Base-by-base conservation (phyloP, 2,113 vertebrate genomes). In the Pontoporia blainvillei region DNA sequence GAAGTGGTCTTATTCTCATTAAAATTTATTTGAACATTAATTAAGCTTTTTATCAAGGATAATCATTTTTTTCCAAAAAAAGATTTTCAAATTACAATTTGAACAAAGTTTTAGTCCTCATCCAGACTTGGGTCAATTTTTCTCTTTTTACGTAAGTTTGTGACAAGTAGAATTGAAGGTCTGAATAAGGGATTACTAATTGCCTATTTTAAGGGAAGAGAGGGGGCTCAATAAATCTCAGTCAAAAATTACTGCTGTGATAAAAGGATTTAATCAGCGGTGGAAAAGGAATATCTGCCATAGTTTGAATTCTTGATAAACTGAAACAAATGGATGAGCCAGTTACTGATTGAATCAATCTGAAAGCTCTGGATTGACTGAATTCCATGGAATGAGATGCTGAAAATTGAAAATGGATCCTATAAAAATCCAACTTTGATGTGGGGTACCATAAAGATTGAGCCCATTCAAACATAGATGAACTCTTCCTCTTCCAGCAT, bases 21-120 rank as follows among this genome's bases (percentile, higher is more conserved):
- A 93, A 94, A 91, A 52, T 89, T 49, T 82, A 91, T 82, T 87
- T 87, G 29, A 89, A 96, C 85, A 92, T 94, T 78, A 76, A 87
- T 87, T 91, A 92, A 93, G 72, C 3, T 20, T 95, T 95, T 91
- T 72, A 91, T 71, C 57, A 91, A 11, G 31, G 34, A 93, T 87
- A 46, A 25, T 84, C 5, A 69, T 69, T 86, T 96, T 96, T 46
- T 20, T 21, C 49, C 66, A 39, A 76, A 86, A 88, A 90, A 59
- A 11, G 15, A 82, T 61, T 76, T 87, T 18, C 73, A 75, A 79
- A 79, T 87, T 81, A 75, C 6, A 46, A 76, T 10, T 5, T 62
- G 66, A 90, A 39, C 21, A 75, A 90, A 92, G 31, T 41, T 39
- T 95, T 44, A 36, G 4, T 82, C 59, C 49, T 52, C 54, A 36